Percentiles rank a stretch among this genome's conserved stretches.
These are phyloP conservation scores for Dallia pectoralis DNA, from an alignment of 2,797 vertebrate genomes.

Conservation along the genomic window DNA sequence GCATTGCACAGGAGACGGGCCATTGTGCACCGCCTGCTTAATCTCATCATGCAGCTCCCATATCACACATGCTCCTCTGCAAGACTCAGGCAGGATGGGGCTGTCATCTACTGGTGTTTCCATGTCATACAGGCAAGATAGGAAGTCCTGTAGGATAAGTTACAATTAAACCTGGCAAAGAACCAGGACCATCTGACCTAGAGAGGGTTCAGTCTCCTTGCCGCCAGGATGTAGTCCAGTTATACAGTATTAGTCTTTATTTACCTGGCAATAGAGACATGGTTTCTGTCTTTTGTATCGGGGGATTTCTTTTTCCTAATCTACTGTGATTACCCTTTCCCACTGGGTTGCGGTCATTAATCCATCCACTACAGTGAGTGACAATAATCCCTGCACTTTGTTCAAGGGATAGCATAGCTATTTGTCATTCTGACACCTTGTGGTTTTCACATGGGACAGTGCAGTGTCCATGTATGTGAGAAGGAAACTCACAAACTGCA, in stretches of 20 bases:
- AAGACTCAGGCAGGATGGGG: too few relatives aligned
- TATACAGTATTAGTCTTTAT: neutral
- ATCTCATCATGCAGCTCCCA: too few relatives aligned
- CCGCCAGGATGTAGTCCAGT: too few relatives aligned
- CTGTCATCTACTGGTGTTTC: too few relatives aligned
- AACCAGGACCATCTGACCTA: too few relatives aligned
- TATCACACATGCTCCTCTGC: too few relatives aligned
- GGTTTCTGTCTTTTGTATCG: constrained; percentile 33
- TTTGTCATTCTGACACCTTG: constrained; percentile 66
- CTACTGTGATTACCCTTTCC: constrained; percentile 66
- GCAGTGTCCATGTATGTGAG: constrained; percentile 50
- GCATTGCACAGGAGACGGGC: too few relatives aligned
- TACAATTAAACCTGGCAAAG: too few relatives aligned
- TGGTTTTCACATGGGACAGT: constrained; percentile 54
- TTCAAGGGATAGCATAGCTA: constrained; percentile 46
- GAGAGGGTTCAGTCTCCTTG: too few relatives aligned
- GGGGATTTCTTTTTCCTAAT: constrained; percentile 55
- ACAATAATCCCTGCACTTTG: constrained; percentile 69
- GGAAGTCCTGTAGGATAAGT: too few relatives aligned
- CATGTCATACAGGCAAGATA: too few relatives aligned
- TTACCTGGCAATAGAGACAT: constrained; percentile 41
- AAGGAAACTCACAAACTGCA: constrained; percentile 27
- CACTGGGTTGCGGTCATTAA: constrained; percentile 64
- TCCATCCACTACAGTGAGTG: constrained; percentile 58
- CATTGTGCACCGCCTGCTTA: too few relatives aligned